A percentile compares a stretch with the other conserved stretches of the same genome.
These are phyloP conservation scores for Pteruthius melanotis DNA, from an alignment of 2,113 vertebrate species.

Conservation along the genomic window DNA sequence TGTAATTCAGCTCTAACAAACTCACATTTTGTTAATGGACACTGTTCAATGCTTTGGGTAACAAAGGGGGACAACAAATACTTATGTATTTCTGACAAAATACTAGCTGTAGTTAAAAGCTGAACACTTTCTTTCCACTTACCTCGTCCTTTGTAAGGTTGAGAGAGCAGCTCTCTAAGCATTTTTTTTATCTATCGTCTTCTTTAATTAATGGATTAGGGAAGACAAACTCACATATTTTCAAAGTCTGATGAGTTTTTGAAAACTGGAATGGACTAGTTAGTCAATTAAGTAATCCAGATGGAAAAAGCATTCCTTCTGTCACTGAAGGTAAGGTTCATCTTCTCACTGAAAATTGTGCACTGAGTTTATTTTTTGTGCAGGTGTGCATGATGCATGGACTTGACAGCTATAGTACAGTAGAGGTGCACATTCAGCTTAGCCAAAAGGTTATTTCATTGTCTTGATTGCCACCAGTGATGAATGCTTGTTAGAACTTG, in stretches of 20 bases:
- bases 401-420: background rate
- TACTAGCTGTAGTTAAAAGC: background rate
- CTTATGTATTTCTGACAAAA: background rate
- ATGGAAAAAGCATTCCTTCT: background rate
- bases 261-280: background rate
- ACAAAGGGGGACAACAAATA: background rate
- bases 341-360: background rate
- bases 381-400: background rate
- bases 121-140: background rate
- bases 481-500: background rate
- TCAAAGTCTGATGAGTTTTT: background rate
- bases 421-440: background rate
- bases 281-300: background rate
- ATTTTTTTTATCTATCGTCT: rapidly evolving
- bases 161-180: background rate
- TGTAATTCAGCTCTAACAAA: background rate
- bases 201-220: background rate
- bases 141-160: background rate
- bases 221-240: background rate
- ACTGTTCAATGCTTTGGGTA: background rate
- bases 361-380: background rate
- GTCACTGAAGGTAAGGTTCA: background rate
- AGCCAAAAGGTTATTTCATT: background rate
- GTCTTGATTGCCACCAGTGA: background rate
- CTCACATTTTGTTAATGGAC: background rate